Base-by-base conservation (phyloP, 2,888 invertebrate species). In the Conops quadrifasciatus region DNA sequence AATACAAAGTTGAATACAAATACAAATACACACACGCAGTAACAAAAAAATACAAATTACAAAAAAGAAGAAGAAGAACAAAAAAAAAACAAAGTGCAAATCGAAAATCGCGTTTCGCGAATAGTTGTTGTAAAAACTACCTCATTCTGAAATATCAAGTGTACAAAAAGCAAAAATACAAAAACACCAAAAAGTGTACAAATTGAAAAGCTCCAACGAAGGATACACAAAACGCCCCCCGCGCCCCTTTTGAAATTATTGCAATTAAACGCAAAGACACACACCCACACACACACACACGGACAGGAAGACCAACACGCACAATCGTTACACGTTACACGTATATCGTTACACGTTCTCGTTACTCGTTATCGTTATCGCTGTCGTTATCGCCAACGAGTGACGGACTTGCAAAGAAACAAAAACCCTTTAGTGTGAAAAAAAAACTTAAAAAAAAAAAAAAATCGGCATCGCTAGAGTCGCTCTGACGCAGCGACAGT, bases 121-220 rank as follows among this genome's bases (percentile, higher is more conserved):
- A 62, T 26, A 58, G 60, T 68, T 62, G 68, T 68, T 68, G 68
- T 62, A 49, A 77, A 75, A 79, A 76, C 76, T 77, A 78, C 76
- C 77, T 77, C 75, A 77, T 76, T 75, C 75, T 75, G 77, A 75
- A 76, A 76, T 74, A 73, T 75, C 76, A 76, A 77, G 77, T 78
- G 79, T 79, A 79, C 77, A 77, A 75, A 79, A 67, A 72, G 67
- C 53, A 65, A 68, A 72, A 47, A 19, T 47, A 60, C 58, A 72
- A 70, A 58, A 65, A 71, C 68, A 68, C 67, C 45, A 75, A 69
- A 74, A 68, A 72, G 70, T 72, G 71, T 73, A 74, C 73, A 75
- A 74, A 60, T 30, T 26, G 15, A 68, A 65, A 69, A 67, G 19
- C 65, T 70, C 71, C 71, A 72, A 67, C 74, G 75, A 76, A 75